These are phyloP conservation scores for Hypena proboscidalis DNA, from an alignment of 2,888 invertebrate species.

Conservation along the genomic window DNA sequence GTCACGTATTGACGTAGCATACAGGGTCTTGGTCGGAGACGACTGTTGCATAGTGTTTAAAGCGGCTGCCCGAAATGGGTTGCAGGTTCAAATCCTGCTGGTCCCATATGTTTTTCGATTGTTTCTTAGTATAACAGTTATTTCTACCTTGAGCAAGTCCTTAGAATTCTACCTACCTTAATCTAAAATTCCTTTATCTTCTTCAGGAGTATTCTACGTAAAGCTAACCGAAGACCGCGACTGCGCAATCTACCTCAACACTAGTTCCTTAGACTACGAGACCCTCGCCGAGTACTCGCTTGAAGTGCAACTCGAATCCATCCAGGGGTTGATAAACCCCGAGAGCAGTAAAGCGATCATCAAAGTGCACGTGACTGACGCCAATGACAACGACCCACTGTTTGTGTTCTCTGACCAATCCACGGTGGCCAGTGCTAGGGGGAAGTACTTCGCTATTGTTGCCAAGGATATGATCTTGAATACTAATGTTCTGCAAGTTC, in stretches of 20 bases:
- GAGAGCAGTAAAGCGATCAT: constrained; percentile 90
- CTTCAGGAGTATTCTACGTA: constrained; percentile 88
- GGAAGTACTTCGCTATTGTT: constrained; percentile 93
- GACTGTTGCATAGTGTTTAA: too few species aligned
- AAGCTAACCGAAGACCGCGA: constrained; percentile 92
- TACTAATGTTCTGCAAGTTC: constrained; percentile 91
- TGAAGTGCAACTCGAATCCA: constrained; percentile 91
- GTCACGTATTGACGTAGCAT: too few species aligned
- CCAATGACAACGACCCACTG: constrained; percentile 95
- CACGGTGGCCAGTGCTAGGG: constrained; percentile 83
- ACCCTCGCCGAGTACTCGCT: constrained; percentile 89
- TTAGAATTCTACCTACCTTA: too few species aligned
- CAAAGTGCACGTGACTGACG: constrained; percentile 92
- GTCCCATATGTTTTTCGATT: too few species aligned
- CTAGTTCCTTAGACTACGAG: constrained; percentile 92
- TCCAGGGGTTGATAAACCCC: constrained; percentile 92
- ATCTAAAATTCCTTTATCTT: too few species aligned
- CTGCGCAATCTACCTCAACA: constrained; percentile 91
- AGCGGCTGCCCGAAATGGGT: too few species aligned
- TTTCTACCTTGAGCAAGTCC: too few species aligned
- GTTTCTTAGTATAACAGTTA: too few species aligned
- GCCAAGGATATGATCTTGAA: constrained; percentile 90
- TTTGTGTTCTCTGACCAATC: constrained; percentile 89
- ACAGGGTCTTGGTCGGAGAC: too few species aligned
- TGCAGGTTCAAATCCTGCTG: too few species aligned